phyloP scores from a whole-genome alignment of 2,113 vertebrate species.

The Meleagris gallopavo region DNA sequence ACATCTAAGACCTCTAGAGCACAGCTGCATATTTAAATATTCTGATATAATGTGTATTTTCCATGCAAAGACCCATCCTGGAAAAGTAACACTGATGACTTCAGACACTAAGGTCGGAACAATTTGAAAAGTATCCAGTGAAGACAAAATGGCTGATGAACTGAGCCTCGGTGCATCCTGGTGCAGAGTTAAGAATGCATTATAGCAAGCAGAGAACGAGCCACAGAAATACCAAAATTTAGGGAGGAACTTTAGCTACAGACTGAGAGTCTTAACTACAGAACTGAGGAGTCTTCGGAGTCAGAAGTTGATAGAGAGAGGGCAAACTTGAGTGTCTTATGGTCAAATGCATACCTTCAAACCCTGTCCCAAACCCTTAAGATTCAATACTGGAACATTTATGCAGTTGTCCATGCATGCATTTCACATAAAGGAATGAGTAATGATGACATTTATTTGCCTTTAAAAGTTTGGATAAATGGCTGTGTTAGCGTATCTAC shows the following conservation, averaged over 20 bases:
- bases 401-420: neutral
- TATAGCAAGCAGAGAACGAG: neutral
- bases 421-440: neutral
- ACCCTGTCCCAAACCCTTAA: no score
- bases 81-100: neutral
- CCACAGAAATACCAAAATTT: neutral
- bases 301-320: neutral
- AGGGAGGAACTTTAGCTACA: neutral
- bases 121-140: neutral
- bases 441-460: neutral
- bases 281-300: neutral
- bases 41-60: neutral
- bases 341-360: neutral
- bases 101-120: neutral
- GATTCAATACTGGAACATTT: neutral
- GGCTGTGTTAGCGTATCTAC: neutral
- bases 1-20: neutral
- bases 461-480: neutral
- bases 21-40: neutral
- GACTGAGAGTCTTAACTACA: neutral
- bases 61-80: neutral
- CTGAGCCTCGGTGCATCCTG: neutral
- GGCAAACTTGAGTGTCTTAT: neutral
- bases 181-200: neutral
- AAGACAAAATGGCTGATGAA: neutral